Percentiles rank a stretch among this genome's conserved stretches.
Evolutionary conservation across 2,113 vertebrate genomes (phyloP).

Genomic region (Ursus arctos): DNA sequence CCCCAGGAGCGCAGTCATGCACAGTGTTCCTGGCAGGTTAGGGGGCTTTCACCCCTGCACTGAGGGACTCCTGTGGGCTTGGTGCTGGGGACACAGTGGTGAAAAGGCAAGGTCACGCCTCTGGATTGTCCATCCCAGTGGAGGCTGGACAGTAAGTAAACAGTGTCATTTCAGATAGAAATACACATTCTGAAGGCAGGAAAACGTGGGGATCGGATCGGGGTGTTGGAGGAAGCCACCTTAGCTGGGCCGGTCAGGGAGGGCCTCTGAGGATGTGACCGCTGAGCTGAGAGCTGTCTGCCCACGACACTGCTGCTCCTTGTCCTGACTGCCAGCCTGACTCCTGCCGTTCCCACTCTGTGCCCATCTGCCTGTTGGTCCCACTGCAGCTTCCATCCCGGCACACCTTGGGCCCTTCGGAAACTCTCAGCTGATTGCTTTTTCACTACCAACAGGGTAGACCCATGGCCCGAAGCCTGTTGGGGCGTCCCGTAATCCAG

Average conservation of each 20-base stretch:
- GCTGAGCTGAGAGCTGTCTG: background rate
- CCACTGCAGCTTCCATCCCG: background rate
- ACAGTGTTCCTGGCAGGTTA: background rate
- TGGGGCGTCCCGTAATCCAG: fast-evolving
- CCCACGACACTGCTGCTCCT: background rate
- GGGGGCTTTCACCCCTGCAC: too few species aligned
- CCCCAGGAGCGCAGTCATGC: background rate
- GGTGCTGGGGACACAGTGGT: background rate
- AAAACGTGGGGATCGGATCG: fast-evolving
- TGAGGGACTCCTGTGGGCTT: background rate
- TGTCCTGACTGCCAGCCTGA: background rate
- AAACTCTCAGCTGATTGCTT: background rate
- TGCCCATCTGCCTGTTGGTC: background rate
- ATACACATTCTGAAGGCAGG: background rate
- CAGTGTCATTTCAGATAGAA: background rate
- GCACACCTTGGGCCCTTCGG: background rate
- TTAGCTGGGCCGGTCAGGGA: background rate
- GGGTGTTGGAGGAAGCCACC: background rate
- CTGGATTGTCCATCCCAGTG: background rate
- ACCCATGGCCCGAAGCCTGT: fast-evolving
- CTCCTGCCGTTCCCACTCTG: background rate
- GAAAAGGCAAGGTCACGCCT: background rate
- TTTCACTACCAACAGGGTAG: background rate
- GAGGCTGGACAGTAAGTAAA: background rate
- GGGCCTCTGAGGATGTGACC: background rate